Percentiles rank a stretch among this genome's conserved stretches.
These are phyloP conservation scores for Neofelis nebulosa DNA, from an alignment of 2,113 vertebrate species.

Conservation along the genomic window DNA sequence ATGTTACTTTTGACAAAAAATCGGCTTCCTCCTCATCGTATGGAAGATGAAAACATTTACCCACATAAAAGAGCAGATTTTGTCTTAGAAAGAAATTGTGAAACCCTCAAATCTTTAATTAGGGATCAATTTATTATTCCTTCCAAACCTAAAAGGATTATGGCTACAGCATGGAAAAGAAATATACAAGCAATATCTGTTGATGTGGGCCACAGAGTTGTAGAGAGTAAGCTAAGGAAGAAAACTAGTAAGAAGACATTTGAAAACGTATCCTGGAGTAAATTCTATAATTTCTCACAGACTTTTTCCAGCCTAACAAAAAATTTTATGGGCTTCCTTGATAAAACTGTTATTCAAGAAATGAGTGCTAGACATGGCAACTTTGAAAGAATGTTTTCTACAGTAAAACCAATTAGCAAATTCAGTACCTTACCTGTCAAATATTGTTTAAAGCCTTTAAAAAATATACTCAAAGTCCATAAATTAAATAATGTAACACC, in stretches of 20 bases:
- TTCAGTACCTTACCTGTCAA: neutral
- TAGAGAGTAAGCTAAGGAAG: neutral
- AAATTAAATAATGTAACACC: constrained; percentile 45
- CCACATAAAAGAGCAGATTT: neutral
- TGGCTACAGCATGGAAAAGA: neutral
- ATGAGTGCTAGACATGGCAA: neutral
- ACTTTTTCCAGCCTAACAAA: constrained; percentile 25
- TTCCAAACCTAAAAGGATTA: neutral
- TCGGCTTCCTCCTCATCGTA: neutral
- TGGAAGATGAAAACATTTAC: constrained; percentile 19
- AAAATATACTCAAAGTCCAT: neutral
- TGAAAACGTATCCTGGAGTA: neutral
- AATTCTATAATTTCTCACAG: neutral
- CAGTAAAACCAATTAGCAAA: neutral
- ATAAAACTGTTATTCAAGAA: constrained; percentile 21
- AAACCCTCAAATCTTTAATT: constrained; percentile 41
- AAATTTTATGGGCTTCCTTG: neutral
- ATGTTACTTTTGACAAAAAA: constrained; percentile 61
- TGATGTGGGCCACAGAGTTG: neutral
- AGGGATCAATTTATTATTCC: neutral
- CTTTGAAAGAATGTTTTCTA: neutral
- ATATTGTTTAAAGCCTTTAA: constrained; percentile 28
- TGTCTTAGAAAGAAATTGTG: constrained; percentile 71
- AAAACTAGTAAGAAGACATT: neutral
- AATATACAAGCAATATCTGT: neutral